Evolutionary conservation across 1,140 invertebrate species (phyloP).

Genomic region (Microplitis mediator): DNA sequence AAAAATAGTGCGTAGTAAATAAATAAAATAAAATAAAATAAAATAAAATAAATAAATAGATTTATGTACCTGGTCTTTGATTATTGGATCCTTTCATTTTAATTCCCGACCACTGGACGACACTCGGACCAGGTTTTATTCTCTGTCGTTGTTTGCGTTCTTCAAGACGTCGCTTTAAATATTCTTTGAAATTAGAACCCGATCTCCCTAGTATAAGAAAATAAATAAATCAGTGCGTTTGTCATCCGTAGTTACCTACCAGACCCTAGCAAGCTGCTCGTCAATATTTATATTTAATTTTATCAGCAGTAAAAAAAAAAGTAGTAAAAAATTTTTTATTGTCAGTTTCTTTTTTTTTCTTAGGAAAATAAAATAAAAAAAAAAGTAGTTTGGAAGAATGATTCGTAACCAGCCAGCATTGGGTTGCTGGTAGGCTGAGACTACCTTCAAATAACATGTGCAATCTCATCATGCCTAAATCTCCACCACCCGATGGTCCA

Average conservation of each 20-base stretch:
- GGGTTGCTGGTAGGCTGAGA: constrained; percentile 30
- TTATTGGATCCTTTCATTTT: constrained; percentile 57
- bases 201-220: constrained; percentile 51
- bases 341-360: constrained; percentile 37
- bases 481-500: constrained; percentile 60
- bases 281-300: constrained; percentile 1
- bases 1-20: neutral
- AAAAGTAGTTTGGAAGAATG: constrained; percentile 1
- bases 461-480: constrained; percentile 64
- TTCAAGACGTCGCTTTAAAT: constrained; percentile 65
- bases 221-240: constrained; percentile 9
- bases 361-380: constrained; percentile 2
- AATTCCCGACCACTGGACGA: constrained; percentile 48
- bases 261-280: constrained; percentile 42
- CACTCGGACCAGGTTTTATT: constrained; percentile 55
- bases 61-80: constrained; percentile 46
- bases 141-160: constrained; percentile 65
- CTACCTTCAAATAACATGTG: constrained; percentile 63
- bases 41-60: constrained; percentile 9
- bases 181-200: constrained; percentile 66
- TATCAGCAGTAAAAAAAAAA: neutral
- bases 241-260: constrained; percentile 28
- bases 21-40: constrained; percentile 20
- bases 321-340: neutral
- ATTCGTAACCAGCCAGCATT: constrained; percentile 29